These are phyloP conservation scores for Fopius arisanus DNA, from an alignment of 1,140 invertebrate species.

Conservation along the genomic window DNA sequence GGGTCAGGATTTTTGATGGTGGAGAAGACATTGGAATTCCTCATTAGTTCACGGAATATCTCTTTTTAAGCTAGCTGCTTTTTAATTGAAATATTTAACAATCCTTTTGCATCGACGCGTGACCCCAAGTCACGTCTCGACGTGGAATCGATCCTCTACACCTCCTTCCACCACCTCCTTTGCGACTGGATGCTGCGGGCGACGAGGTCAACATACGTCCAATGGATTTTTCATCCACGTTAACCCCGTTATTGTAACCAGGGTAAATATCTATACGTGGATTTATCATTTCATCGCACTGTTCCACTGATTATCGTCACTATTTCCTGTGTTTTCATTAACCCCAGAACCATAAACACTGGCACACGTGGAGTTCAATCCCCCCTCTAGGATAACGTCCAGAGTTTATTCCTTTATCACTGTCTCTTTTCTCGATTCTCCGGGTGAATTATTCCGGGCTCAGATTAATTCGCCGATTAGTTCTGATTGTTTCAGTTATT, in stretches of 20 bases:
- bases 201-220: slow-evolving; percentile 18
- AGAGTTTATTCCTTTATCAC: neutral
- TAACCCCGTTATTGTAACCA: neutral
- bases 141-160: slow-evolving; percentile 19
- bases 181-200: slow-evolving; percentile 17
- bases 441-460: no score
- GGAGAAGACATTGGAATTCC: neutral
- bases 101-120: neutral
- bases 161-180: slow-evolving; percentile 2
- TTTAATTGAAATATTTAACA: neutral
- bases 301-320: neutral
- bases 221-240: neutral
- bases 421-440: no score
- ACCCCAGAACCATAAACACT: slow-evolving; percentile 17
- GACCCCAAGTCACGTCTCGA: slow-evolving; percentile 16
- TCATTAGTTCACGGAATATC: neutral
- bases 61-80: neutral
- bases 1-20: neutral
- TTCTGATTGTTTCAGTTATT: no score
- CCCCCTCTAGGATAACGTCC: neutral
- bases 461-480: no score
- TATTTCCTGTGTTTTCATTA: neutral
- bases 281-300: neutral
- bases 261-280: neutral
- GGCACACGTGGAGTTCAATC: slow-evolving; percentile 15